Percentiles rank a stretch among this genome's conserved stretches.
Evolutionary conservation across 2,113 vertebrate species (phyloP).

Genomic region (Mesocricetus auratus): DNA sequence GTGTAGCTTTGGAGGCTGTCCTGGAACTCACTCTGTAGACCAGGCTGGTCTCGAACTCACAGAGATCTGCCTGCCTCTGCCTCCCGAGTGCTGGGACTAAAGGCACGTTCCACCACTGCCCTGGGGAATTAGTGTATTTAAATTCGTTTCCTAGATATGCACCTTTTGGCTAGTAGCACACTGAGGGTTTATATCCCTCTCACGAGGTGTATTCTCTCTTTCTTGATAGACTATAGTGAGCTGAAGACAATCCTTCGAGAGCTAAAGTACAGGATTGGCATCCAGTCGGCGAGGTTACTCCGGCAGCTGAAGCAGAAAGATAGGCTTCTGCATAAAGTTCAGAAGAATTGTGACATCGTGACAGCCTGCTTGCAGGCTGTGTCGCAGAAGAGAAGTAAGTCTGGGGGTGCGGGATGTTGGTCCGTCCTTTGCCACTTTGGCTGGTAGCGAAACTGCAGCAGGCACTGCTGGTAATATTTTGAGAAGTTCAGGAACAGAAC

Average conservation of each 20-base stretch:
- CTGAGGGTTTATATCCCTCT: slow-evolving; percentile 33
- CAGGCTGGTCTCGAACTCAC: too few relatives aligned
- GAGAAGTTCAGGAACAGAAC: slow-evolving; percentile 15
- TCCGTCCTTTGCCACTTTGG: rapidly evolving
- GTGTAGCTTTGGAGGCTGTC: too few relatives aligned
- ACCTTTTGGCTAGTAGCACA: not conserved
- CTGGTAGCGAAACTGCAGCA: not conserved
- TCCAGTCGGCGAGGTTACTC: slow-evolving; percentile 95
- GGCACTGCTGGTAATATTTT: not conserved
- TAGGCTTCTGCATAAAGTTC: slow-evolving; percentile 91
- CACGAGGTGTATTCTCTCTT: slow-evolving; percentile 58
- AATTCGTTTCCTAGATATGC: not conserved
- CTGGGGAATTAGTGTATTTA: not conserved
- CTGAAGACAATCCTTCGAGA: slow-evolving; percentile 92
- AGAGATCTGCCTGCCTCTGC: too few relatives aligned
- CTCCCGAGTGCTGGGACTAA: too few relatives aligned
- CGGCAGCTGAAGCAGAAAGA: slow-evolving; percentile 96
- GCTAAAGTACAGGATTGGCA: slow-evolving; percentile 90
- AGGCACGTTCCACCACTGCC: too few relatives aligned
- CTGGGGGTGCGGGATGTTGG: not conserved
- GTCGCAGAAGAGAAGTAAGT: slow-evolving; percentile 97
- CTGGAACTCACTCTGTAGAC: too few relatives aligned
- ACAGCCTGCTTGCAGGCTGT: slow-evolving; percentile 97
- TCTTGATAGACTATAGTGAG: slow-evolving; percentile 89
- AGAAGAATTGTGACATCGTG: slow-evolving; percentile 96